Percentiles rank a stretch among this genome's conserved stretches.
phyloP scores from a whole-genome alignment of 2,797 vertebrate genomes.

The Clamator glandarius region DNA sequence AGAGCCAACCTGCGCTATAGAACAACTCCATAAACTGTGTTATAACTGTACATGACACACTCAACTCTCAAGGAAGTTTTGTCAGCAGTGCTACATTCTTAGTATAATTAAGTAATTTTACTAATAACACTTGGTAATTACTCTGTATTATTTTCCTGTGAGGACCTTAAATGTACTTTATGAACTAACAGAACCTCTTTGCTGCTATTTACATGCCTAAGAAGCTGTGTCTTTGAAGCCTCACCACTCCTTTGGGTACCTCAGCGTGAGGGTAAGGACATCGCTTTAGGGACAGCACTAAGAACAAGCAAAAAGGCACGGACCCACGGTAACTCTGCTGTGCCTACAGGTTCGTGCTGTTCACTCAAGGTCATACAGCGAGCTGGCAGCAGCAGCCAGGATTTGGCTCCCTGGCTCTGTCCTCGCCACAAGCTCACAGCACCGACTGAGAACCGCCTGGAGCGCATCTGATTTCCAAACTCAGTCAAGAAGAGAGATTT shows the following conservation, averaged over 20 bases:
- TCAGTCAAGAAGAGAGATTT: neutral
- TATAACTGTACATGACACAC: neutral
- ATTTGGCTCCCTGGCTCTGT: neutral
- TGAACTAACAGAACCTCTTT: neutral
- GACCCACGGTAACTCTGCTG: neutral
- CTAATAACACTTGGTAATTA: neutral
- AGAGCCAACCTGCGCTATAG: neutral
- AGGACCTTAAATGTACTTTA: neutral
- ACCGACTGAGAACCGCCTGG: neutral
- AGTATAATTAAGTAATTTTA: slow-evolving; percentile 7
- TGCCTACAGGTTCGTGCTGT: rapidly evolving
- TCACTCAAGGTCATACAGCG: slow-evolving; percentile 17
- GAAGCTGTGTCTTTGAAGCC: neutral
- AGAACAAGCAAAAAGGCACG: neutral
- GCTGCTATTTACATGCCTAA: neutral
- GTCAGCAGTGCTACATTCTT: neutral
- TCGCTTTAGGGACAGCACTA: too few relatives aligned
- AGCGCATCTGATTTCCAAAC: neutral
- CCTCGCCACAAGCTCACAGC: neutral
- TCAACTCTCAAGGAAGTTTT: neutral
- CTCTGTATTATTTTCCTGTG: neutral
- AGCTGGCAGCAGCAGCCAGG: neutral
- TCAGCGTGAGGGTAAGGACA: neutral
- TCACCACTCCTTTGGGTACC: neutral
- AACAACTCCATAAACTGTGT: neutral